Conservation (phyloP, 2,888 invertebrate species). For the Argyra leucocephala region DNA sequence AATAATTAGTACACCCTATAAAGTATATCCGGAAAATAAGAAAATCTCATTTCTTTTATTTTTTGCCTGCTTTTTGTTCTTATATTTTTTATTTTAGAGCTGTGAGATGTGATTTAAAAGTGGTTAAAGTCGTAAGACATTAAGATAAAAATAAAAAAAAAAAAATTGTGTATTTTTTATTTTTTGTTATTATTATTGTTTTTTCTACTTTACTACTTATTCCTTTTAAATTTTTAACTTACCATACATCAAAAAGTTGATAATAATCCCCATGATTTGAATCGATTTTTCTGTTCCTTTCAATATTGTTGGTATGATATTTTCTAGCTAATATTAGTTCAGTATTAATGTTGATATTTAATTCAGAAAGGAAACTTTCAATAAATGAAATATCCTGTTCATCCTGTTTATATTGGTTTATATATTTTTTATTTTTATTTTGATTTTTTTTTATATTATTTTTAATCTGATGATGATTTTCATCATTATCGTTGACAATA, state of each 20-base stretch:
- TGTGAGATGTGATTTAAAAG: too few species aligned
- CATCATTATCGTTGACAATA: slow-evolving; percentile 18
- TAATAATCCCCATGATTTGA: slow-evolving; percentile 8
- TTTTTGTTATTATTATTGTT: too few species aligned
- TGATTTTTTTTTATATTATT: slow-evolving; percentile 10
- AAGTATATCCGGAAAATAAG: too few species aligned
- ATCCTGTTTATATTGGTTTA: slow-evolving; percentile 17
- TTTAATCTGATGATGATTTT: slow-evolving; percentile 10
- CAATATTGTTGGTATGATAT: slow-evolving; percentile 17
- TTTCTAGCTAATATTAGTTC: slow-evolving; percentile 39
- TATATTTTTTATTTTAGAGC: too few species aligned
- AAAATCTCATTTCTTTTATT: too few species aligned
- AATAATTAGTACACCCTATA: too few species aligned
- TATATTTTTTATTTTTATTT: slow-evolving; percentile 15
- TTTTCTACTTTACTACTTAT: not conserved
- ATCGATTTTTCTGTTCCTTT: slow-evolving; percentile 14
- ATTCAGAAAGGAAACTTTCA: slow-evolving; percentile 39
- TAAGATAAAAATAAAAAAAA: too few species aligned
- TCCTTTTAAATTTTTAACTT: not conserved
- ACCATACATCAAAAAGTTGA: slow-evolving; percentile 10
- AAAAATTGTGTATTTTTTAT: too few species aligned
- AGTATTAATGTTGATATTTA: slow-evolving; percentile 43
- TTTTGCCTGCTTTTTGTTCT: too few species aligned
- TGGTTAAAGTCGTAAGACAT: too few species aligned
- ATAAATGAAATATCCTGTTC: slow-evolving; percentile 33